Conservation (phyloP, 2,888 invertebrate genomes). For the Lepeophtheirus nordmannii region DNA sequence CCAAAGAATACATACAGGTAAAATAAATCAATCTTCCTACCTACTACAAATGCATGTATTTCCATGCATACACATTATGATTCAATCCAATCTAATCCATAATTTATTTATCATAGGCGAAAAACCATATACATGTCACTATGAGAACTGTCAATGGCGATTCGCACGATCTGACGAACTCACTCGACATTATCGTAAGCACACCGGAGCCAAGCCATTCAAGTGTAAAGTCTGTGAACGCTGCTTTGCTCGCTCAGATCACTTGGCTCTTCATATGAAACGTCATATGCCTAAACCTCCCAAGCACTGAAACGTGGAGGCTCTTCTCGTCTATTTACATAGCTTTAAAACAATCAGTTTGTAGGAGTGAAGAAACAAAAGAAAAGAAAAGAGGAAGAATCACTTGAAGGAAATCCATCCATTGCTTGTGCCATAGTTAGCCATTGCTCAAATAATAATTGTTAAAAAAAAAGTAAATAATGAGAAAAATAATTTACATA, state of each 20-base stretch:
- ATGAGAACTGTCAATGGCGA: constrained; percentile 94
- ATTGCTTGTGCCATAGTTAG: too few relatives aligned
- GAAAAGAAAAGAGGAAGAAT: too few relatives aligned
- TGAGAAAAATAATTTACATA: too few relatives aligned
- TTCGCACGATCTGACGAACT: constrained; percentile 90
- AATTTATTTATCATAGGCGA: constrained; percentile 51
- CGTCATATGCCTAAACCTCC: constrained; percentile 75
- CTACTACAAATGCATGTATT: too few relatives aligned
- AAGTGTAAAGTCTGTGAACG: constrained; percentile 91
- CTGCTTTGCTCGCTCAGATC: constrained; percentile 90
- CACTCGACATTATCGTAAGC: constrained; percentile 90
- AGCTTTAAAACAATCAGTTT: too few relatives aligned
- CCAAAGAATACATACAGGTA: constrained; percentile 24
- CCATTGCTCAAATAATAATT: too few relatives aligned
- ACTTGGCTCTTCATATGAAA: constrained; percentile 89
- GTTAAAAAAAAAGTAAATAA: too few relatives aligned
- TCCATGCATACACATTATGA: too few relatives aligned
- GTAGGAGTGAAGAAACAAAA: too few relatives aligned
- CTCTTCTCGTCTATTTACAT: too few relatives aligned
- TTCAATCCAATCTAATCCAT: neutral
- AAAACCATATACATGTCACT: constrained; percentile 92
- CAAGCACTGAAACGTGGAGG: constrained; percentile 36
- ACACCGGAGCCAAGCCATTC: constrained; percentile 92
- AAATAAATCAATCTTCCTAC: too few relatives aligned
- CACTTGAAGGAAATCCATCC: too few relatives aligned